Evolutionary conservation across 2,797 vertebrate genomes (phyloP).

Genomic region (Smutsia temminckii): DNA sequence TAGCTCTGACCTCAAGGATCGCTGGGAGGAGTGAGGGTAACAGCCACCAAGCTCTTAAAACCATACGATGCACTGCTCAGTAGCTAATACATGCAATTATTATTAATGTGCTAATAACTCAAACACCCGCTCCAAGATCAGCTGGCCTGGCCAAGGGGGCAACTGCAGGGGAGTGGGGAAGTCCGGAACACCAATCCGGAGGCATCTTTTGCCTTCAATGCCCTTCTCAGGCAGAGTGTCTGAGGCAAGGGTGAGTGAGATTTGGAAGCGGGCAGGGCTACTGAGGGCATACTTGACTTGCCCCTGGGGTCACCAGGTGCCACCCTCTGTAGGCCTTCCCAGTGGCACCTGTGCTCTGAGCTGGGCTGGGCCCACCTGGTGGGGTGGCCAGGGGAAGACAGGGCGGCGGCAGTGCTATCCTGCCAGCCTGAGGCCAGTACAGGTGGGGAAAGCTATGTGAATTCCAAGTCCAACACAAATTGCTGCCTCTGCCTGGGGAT

Average conservation of each 20-base stretch:
- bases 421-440: not conserved
- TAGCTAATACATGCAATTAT: not conserved
- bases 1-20: not conserved
- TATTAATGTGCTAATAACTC: not conserved
- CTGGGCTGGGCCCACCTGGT: not conserved
- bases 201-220: not conserved
- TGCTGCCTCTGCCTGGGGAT: not conserved
- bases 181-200: accelerated
- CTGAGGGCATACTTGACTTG: not conserved
- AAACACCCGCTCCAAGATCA: not conserved
- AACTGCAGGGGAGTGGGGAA: not conserved
- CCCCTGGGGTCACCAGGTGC: not conserved
- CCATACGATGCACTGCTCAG: not conserved
- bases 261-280: not conserved
- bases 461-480: not conserved
- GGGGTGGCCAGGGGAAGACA: not conserved
- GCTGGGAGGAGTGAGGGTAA: not conserved
- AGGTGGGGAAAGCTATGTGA: not conserved
- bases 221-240: not conserved
- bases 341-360: not conserved
- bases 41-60: not conserved
- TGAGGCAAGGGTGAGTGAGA: not conserved
- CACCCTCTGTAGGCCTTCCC: not conserved
- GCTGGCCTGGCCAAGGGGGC: not conserved
- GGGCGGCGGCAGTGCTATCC: not conserved